phyloP scores from a whole-genome alignment of 2,888 invertebrate species.

The Ferrisia virgata region DNA sequence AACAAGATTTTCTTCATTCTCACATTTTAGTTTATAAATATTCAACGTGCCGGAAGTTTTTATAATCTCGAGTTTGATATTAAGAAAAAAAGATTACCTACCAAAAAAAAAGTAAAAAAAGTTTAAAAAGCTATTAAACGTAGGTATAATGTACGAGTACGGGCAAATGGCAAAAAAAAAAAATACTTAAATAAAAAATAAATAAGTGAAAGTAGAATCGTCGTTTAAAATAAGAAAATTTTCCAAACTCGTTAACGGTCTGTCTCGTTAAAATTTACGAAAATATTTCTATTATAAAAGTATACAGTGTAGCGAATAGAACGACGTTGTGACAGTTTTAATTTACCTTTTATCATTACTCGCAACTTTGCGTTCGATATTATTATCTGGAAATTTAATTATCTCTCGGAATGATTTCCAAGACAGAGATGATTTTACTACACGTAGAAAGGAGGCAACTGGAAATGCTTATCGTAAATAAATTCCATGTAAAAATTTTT shows the following conservation, averaged over 20 bases:
- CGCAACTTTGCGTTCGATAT: background rate
- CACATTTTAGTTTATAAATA: too few relatives aligned
- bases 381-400: slow-evolving; percentile 24
- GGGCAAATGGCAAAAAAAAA: too few relatives aligned
- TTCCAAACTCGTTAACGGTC: background rate
- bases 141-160: too few relatives aligned
- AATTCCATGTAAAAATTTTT: slow-evolving; percentile 15
- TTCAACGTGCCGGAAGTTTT: too few relatives aligned
- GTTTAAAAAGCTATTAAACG: too few relatives aligned
- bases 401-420: slow-evolving; percentile 18
- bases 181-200: too few relatives aligned
- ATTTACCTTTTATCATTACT: slow-evolving; percentile 25
- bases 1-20: too few relatives aligned
- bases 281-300: background rate
- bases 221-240: background rate
- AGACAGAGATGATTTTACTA: background rate
- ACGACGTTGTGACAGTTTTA: slow-evolving; percentile 24
- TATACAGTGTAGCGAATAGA: background rate
- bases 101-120: background rate
- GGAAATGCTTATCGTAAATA: slow-evolving; percentile 12
- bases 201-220: background rate
- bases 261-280: slow-evolving; percentile 18
- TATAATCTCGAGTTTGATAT: too few relatives aligned
- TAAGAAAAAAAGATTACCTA: too few relatives aligned
- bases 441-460: background rate